These are phyloP conservation scores for Tholera decimalis DNA, from an alignment of 2,888 invertebrate genomes.

Conservation along the genomic window DNA sequence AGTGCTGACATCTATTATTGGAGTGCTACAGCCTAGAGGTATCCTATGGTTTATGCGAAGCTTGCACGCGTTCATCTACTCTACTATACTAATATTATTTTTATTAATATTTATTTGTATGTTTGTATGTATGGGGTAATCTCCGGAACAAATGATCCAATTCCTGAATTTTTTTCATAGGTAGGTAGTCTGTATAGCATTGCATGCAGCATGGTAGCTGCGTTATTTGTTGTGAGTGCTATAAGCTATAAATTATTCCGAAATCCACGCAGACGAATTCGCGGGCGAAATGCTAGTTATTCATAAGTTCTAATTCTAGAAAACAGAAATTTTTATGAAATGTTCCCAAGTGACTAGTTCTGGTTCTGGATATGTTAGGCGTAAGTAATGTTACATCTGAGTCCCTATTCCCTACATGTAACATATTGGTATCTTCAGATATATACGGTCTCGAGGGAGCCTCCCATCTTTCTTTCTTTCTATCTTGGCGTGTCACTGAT, in stretches of 20 bases:
- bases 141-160: too few species aligned
- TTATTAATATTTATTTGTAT: too few species aligned
- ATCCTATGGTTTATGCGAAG: background rate
- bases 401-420: constrained; percentile 35
- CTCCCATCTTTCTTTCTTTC: constrained; percentile 77
- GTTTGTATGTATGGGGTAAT: too few species aligned
- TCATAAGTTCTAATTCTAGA: background rate
- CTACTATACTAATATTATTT: too few species aligned
- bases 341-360: background rate
- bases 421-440: constrained; percentile 63
- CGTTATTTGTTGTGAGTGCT: too few species aligned
- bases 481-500: constrained; percentile 77
- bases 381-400: constrained; percentile 30
- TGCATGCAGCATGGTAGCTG: too few species aligned
- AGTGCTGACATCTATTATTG: constrained; percentile 24
- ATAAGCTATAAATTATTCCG: too few species aligned
- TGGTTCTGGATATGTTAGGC: constrained; percentile 14
- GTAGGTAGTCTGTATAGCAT: too few species aligned
- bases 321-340: background rate
- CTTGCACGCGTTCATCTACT: background rate
- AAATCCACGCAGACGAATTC: too few species aligned
- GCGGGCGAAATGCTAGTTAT: too few species aligned
- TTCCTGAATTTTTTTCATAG: too few species aligned
- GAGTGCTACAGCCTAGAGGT: constrained; percentile 16
- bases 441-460: constrained; percentile 70